Conservation (phyloP, 2,888 invertebrate species). For the Polymixis flavicincta region DNA sequence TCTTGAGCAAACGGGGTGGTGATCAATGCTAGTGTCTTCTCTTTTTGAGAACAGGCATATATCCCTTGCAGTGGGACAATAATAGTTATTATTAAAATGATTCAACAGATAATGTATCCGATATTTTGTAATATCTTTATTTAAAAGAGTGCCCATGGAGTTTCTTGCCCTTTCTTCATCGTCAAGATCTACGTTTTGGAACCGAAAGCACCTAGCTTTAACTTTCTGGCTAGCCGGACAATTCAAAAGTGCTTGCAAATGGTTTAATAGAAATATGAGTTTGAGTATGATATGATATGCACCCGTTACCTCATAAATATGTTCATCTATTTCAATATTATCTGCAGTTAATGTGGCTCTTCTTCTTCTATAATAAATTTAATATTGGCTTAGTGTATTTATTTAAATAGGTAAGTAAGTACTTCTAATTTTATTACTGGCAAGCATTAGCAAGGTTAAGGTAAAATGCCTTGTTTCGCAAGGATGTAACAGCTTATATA, state of each 20-base stretch:
- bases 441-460: conserved; percentile 36
- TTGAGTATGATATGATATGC: neutral
- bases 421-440: conserved; percentile 24
- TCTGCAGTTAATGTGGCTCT: neutral
- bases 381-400: conserved; percentile 7
- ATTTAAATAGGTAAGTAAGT: conserved; percentile 26
- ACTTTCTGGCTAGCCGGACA: neutral
- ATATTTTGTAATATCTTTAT: neutral
- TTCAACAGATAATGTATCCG: no score
- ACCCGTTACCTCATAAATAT: neutral
- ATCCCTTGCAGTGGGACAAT: no score
- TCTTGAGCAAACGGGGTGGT: no score
- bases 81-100: no score
- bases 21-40: no score
- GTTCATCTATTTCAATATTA: neutral
- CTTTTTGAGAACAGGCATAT: no score
- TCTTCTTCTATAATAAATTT: neutral
- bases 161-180: neutral
- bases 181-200: neutral
- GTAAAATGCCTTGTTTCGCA: conserved; percentile 24
- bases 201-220: neutral
- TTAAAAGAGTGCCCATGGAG: neutral
- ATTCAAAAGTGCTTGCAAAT: neutral
- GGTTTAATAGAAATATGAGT: neutral
- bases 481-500: conserved; percentile 37